Conservation (phyloP, 2,888 invertebrate genomes). For the Sinelater perroti region DNA sequence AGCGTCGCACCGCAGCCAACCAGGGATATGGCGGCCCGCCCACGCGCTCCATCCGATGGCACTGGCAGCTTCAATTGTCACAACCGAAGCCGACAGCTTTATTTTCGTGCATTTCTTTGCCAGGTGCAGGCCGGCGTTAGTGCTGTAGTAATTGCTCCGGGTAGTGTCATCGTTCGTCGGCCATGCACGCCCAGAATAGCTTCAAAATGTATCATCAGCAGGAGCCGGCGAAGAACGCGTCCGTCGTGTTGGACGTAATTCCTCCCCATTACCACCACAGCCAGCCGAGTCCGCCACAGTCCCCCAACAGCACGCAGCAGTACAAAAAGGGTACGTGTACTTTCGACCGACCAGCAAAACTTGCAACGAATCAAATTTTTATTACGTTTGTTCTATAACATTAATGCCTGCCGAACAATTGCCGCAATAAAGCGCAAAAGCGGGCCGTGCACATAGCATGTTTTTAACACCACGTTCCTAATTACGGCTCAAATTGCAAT, state of each 20-base stretch:
- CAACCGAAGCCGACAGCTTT: slow-evolving; percentile 35
- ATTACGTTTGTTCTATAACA: too few relatives aligned
- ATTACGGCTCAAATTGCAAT: too few relatives aligned
- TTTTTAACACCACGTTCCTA: too few relatives aligned
- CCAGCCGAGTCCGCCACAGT: slow-evolving; percentile 61
- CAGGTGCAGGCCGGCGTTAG: too few relatives aligned
- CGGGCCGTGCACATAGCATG: too few relatives aligned
- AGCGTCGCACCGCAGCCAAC: slow-evolving; percentile 56
- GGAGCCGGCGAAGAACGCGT: slow-evolving; percentile 56
- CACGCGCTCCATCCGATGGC: slow-evolving; percentile 46
- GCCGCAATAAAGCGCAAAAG: too few relatives aligned
- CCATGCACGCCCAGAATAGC: slow-evolving; percentile 32
- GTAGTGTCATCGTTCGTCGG: background rate
- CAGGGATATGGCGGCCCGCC: too few relatives aligned
- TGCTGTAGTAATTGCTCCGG: slow-evolving; percentile 3
- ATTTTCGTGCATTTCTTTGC: too few relatives aligned
- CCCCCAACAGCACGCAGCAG: slow-evolving; percentile 60
- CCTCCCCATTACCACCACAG: slow-evolving; percentile 64
- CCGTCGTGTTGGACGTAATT: slow-evolving; percentile 68
- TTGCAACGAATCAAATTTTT: too few relatives aligned
- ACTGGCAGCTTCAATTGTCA: too few relatives aligned
- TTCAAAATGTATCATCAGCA: slow-evolving; percentile 53
- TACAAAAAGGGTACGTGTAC: slow-evolving; percentile 57
- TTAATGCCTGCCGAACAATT: too few relatives aligned
- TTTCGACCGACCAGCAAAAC: too few relatives aligned